These are phyloP conservation scores for Lethocerus indicus DNA, from an alignment of 1,140 invertebrate genomes.

Conservation along the genomic window DNA sequence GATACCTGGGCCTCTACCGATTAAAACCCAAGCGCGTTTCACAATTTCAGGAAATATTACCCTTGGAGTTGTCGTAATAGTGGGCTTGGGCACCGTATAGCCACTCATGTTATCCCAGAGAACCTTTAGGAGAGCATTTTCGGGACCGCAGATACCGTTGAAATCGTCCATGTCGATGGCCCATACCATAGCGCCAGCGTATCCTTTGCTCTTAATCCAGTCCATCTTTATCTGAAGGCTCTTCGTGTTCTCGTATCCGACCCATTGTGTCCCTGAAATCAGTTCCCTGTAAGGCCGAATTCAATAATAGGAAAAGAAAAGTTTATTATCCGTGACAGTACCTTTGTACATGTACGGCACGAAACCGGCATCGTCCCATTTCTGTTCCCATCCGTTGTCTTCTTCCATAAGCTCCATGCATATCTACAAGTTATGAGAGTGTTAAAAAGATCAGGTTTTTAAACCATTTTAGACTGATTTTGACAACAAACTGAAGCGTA, in stretches of 20 bases:
- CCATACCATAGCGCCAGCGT: conserved; percentile 74
- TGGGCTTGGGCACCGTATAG: conserved; percentile 53
- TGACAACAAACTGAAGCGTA: conserved; percentile 19
- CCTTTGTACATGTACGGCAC: conserved; percentile 74
- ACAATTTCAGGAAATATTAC: conserved; percentile 30
- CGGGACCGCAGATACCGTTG: conserved; percentile 51
- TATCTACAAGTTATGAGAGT: conserved; percentile 35
- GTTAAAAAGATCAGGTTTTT: not conserved
- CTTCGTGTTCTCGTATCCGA: conserved; percentile 70
- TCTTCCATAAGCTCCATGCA: conserved; percentile 52
- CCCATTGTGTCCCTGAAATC: conserved; percentile 52
- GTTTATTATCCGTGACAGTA: conserved; percentile 16
- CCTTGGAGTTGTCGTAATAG: conserved; percentile 45
- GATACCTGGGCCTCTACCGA: too few species aligned
- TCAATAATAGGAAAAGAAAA: not conserved
- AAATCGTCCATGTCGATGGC: conserved; percentile 80
- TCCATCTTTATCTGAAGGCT: conserved; percentile 77
- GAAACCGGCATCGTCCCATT: conserved; percentile 65
- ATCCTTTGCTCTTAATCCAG: conserved; percentile 61
- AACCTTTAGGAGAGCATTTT: conserved; percentile 51
- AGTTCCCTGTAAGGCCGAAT: not conserved
- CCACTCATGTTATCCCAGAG: conserved; percentile 52
- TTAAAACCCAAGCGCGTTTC: too few species aligned
- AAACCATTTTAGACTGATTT: not conserved
- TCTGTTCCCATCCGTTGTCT: conserved; percentile 48